A percentile compares a stretch with the other conserved stretches of the same genome.
phyloP scores from a whole-genome alignment of 2,113 vertebrate genomes.

The Gila orcuttii region DNA sequence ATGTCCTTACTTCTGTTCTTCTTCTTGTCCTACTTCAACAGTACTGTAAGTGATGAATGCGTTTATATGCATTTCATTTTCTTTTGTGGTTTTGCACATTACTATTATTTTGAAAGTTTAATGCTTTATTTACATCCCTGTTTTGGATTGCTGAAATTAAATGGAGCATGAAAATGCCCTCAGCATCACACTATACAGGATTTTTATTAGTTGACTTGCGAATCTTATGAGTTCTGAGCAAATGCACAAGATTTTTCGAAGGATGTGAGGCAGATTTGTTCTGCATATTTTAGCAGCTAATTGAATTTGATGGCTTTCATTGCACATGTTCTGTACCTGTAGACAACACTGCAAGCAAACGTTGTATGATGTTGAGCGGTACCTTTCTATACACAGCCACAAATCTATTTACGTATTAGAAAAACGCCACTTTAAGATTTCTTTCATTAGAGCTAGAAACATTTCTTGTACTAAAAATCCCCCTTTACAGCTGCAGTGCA shows the following conservation, averaged over 20 bases:
- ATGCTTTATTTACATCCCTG: background rate
- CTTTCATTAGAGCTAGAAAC: background rate
- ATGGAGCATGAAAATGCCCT: background rate
- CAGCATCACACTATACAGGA: background rate
- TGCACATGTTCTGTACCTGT: background rate
- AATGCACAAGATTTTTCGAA: background rate
- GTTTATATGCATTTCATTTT: background rate
- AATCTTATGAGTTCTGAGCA: background rate
- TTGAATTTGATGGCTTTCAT: background rate
- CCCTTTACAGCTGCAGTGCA: no score
- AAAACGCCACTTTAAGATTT: background rate
- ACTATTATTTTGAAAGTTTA: background rate
- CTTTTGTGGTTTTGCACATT: conserved; percentile 8
- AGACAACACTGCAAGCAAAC: background rate
- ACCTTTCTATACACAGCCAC: background rate
- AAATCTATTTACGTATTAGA: background rate
- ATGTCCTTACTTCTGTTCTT: background rate
- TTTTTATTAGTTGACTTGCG: background rate
- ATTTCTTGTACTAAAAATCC: background rate
- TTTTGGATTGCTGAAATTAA: background rate
- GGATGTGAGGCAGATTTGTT: background rate
- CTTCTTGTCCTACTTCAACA: conserved; percentile 4
- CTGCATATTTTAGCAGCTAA: background rate
- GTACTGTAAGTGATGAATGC: conserved; percentile 26
- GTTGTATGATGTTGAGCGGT: background rate